phyloP scores from a whole-genome alignment of 2,797 vertebrate species.

The Gobionotothen gibberifrons region DNA sequence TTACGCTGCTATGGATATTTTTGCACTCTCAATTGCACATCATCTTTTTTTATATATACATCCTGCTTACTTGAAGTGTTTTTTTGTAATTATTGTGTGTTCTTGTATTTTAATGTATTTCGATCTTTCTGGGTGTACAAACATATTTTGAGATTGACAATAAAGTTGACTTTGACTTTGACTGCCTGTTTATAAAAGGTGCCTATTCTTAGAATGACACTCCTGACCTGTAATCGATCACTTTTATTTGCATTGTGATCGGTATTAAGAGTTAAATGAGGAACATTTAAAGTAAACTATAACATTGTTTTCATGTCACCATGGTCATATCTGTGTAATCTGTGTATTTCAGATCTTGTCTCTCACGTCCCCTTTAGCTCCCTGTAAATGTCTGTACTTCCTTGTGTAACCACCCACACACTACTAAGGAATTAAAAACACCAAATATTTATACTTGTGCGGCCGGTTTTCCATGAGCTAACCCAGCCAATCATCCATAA shows the following conservation, averaged over 20 bases:
- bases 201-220: background rate
- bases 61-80: too few species aligned
- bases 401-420: conserved; percentile 2
- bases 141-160: too few species aligned
- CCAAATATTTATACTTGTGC: conserved; percentile 47
- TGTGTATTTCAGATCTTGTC: conserved; percentile 12
- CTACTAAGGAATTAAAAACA: conserved; percentile 19
- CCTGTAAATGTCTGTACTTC: background rate
- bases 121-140: too few species aligned
- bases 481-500: conserved; percentile 31
- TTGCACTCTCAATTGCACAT: too few species aligned
- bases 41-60: too few species aligned
- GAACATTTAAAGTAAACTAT: background rate
- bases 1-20: too few species aligned
- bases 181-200: background rate
- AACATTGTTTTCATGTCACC: background rate
- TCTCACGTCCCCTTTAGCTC: background rate
- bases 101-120: too few species aligned
- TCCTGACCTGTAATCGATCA: background rate
- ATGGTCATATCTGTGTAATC: conserved; percentile 1
- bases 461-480: conserved; percentile 52
- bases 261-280: background rate
- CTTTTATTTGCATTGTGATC: background rate
- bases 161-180: too few species aligned
- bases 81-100: too few species aligned